phyloP scores from a whole-genome alignment of 2,797 vertebrate species.

The Alosa sapidissima region DNA sequence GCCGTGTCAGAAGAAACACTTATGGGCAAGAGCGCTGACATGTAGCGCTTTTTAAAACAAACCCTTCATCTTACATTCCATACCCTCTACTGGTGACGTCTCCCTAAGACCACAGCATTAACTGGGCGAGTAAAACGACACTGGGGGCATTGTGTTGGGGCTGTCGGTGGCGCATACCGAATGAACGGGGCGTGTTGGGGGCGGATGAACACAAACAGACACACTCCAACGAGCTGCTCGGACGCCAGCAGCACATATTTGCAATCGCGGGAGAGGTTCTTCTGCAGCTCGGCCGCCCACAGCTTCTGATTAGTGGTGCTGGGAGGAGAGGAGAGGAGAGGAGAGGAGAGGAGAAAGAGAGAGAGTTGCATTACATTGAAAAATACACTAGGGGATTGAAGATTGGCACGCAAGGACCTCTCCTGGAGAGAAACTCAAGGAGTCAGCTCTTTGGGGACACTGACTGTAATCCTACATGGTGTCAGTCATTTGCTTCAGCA shows the following conservation, averaged over 20 bases:
- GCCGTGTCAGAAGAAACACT: background rate
- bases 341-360: background rate
- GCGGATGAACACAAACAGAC: conserved; percentile 95
- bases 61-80: background rate
- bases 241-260: conserved; percentile 97
- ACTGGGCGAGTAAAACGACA: background rate
- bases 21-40: background rate
- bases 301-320: conserved; percentile 99
- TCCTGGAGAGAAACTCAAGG: background rate
- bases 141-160: conserved; percentile 56
- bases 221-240: conserved; percentile 97
- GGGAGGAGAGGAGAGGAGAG: conserved; percentile 27
- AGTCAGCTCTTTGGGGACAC: conserved; percentile 1
- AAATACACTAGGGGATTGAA: background rate
- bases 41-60: background rate
- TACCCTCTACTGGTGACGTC: background rate
- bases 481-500: background rate
- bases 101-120: background rate
- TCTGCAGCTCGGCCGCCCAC: conserved; percentile 98
- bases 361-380: conserved; percentile 1
- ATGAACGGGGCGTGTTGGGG: conserved; percentile 95
- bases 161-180: conserved; percentile 69
- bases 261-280: conserved; percentile 92
- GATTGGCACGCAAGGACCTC: background rate
- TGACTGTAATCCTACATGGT: background rate